These are phyloP conservation scores for Acholoe squamosa DNA, from an alignment of 2,888 invertebrate genomes.

Conservation along the genomic window DNA sequence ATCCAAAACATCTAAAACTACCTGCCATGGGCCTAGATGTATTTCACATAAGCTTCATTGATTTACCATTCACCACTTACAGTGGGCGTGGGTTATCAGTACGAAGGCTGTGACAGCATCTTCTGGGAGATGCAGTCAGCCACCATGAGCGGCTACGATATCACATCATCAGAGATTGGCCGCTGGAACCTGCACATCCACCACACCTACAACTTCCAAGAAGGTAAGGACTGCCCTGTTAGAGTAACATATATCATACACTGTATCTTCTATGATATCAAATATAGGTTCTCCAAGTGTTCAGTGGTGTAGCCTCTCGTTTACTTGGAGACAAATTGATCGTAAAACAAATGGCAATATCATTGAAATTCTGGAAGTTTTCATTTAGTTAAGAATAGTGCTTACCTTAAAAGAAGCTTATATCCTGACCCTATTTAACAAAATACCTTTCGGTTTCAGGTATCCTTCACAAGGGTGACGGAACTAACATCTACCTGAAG, in stretches of 20 bases:
- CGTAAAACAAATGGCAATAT: too few species aligned
- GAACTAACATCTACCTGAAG: conserved; percentile 95
- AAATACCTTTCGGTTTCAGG: conserved; percentile 86
- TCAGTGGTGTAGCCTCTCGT: too few species aligned
- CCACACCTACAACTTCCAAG: conserved; percentile 99
- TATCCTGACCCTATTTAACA: too few species aligned
- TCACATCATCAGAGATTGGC: conserved; percentile 94
- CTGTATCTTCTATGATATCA: too few species aligned
- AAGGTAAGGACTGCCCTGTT: conserved; percentile 86
- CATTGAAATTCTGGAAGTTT: too few species aligned
- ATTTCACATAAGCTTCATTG: background rate
- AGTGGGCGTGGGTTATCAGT: conserved; percentile 94
- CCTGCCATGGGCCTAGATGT: too few species aligned
- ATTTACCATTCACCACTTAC: conserved; percentile 63
- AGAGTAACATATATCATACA: too few species aligned
- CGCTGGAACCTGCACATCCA: conserved; percentile 91
- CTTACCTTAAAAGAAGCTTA: too few species aligned
- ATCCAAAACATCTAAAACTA: too few species aligned
- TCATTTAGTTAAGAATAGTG: too few species aligned
- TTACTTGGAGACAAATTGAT: too few species aligned
- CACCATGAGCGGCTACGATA: conserved; percentile 96
- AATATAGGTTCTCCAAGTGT: too few species aligned
- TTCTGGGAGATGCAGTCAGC: conserved; percentile 98
- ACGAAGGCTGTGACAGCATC: conserved; percentile 91
- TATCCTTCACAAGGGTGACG: conserved; percentile 98